Evolutionary conservation across 2,797 vertebrate species (phyloP), one percentile per base, ranked within the genome.

Genomic region (Neosalanx taihuensis): DNA sequence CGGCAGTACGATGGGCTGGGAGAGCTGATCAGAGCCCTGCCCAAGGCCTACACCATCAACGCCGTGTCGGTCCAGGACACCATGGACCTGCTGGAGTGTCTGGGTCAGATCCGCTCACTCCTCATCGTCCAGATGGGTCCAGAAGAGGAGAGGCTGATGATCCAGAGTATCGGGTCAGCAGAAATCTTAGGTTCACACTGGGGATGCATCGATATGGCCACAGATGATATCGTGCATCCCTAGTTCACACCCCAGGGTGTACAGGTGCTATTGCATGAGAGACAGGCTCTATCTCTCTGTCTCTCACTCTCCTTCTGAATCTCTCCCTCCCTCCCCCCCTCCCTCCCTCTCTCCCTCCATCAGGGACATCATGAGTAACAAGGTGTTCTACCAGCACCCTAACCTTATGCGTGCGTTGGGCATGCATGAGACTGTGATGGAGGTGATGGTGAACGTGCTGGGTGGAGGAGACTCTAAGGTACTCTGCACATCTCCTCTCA

Each of bases 61-160:
- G 87, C 89, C 0, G 92, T 92, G 46, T 98, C 96, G 0, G 88
- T 96, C 53, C 92, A 92, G 30, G 97, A 99, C 91, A 97, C 96
- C 74, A 95, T 95, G 88, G 94, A 95, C 71, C 90, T 99, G 53
- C 90, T 98, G 4, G 95, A 98, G 89, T 96, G 96, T 83, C 89
- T 98, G 23, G 94, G 95, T 3, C 97, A 97, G 90, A 98, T 98
- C 86, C 96, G 97, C 71, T 98, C 97, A 0, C 89, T 99, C 77
- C 95, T 98, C 15, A 98, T 98, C 4, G 97, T 99, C 58, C 96
- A 98, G 89, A 98, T 99, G 97, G 97, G 97, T 12, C 96, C 95
- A 2, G 96, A 98, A 82, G 97, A 99, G 81, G 97, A 99, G 89
- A 94, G 95, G 70, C 93, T 99, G 33, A 97, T 99, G 95, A 99